Conservation (phyloP, 2,888 invertebrate genomes). For the Campoplex capitator region DNA sequence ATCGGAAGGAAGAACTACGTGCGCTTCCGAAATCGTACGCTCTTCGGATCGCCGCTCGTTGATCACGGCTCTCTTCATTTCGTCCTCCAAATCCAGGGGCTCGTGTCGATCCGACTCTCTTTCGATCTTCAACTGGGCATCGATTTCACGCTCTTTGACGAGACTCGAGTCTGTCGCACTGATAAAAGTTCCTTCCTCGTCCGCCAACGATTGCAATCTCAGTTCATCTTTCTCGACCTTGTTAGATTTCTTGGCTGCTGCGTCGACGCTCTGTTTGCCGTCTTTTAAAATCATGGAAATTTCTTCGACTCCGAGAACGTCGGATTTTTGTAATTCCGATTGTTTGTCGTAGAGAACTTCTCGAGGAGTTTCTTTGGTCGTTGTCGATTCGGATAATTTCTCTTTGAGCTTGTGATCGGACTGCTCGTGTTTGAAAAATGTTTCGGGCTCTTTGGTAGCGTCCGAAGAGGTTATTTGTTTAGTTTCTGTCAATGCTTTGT, state of each 20-base stretch:
- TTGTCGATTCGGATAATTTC: conserved; percentile 75
- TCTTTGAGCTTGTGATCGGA: conserved; percentile 77
- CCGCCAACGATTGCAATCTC: conserved; percentile 73
- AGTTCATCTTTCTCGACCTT: conserved; percentile 74
- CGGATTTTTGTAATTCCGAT: conserved; percentile 73
- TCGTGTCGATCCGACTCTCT: conserved; percentile 68
- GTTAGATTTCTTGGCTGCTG: conserved; percentile 74
- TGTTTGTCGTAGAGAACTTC: conserved; percentile 77
- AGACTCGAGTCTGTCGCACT: conserved; percentile 73
- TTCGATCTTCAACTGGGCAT: conserved; percentile 77
- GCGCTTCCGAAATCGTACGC: conserved; percentile 30
- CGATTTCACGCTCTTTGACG: conserved; percentile 75
- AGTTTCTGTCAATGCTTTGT: conserved; percentile 76
- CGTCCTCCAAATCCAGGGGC: conserved; percentile 67
- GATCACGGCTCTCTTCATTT: conserved; percentile 67
- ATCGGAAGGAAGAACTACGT: conserved; percentile 61
- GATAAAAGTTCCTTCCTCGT: conserved; percentile 75
- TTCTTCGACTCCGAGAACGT: conserved; percentile 73
- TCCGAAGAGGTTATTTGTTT: conserved; percentile 79
- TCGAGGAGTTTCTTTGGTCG: conserved; percentile 76
- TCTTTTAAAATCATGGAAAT: conserved; percentile 76
- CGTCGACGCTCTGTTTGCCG: conserved; percentile 78
- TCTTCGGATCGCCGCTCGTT: conserved; percentile 66
- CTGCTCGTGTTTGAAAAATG: conserved; percentile 78
- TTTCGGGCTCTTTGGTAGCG: conserved; percentile 75